Base-by-base conservation (phyloP, 1,140 invertebrate genomes). In the Drosophila subobscura region DNA sequence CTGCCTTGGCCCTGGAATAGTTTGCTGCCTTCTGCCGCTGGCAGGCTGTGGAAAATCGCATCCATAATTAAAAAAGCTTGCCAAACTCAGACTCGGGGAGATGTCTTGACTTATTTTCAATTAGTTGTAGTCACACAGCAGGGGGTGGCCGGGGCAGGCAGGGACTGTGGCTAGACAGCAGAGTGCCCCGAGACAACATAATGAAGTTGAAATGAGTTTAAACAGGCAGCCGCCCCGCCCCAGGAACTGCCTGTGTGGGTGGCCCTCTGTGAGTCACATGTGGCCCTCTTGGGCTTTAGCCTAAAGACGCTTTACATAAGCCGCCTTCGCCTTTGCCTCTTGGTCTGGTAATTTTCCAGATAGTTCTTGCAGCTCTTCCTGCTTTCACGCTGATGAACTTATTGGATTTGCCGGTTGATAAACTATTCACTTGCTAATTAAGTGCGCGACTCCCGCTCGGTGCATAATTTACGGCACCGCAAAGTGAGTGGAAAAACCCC, bases 401-500 rank as follows among this genome's bases (percentile, higher is more conserved):
- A 86, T 86, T 88, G 83, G 78, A 88, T 86, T 86, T 83, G 59
- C 75, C 57, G 84, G 84, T 76, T 79, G 67, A 83, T 74, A 76
- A 79, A 77, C 67, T 79, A 79, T 88, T 67, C 64, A 80, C 66
- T 88, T 76, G 60, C 64, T 76, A 79, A 88, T 88, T 83, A 83
- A 78, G 67, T 59, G 25, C 57, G 59, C 57, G 64, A 55, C 42
- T 44, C 16, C 16, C 59, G 40, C 37, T 47, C 16, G 16, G 68
- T 63, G 74, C 47, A 72, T 68, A 71, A 76, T 74, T 76, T 67
- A 68, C 72, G 54, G 14, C 22, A 25, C 54, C 41, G 53, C 60
- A 57, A 56, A 59, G 65, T 47, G 42, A 41, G 25, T 51, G 66
- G 37, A 60, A 58, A 58, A 61, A 46, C 45, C 46, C 49, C 57